phyloP scores from a whole-genome alignment of 2,888 invertebrate species.

The Pseudococcus viburni region DNA sequence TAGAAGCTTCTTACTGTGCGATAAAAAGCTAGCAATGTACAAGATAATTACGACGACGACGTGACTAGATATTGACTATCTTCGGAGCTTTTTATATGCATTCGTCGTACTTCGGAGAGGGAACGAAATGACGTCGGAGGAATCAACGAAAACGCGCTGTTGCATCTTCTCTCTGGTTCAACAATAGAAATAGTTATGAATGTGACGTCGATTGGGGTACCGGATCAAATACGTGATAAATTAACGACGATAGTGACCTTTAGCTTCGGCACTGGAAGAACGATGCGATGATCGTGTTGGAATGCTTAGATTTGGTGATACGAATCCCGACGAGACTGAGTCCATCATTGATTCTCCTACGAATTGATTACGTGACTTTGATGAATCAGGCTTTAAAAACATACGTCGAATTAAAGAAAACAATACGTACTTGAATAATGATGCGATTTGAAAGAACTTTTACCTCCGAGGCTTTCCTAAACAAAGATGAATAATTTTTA shows the following conservation, averaged over 20 bases:
- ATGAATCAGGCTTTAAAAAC: neutral
- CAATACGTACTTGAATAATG: slow-evolving; percentile 68
- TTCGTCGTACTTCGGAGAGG: slow-evolving; percentile 74
- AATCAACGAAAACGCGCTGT: slow-evolving; percentile 73
- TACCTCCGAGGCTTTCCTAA: slow-evolving; percentile 69
- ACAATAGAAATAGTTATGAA: neutral
- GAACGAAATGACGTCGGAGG: slow-evolving; percentile 74
- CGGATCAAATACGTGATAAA: slow-evolving; percentile 46
- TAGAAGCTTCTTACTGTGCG: slow-evolving; percentile 62
- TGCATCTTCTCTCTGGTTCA: slow-evolving; percentile 67
- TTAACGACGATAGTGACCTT: slow-evolving; percentile 68
- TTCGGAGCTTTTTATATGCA: slow-evolving; percentile 70
- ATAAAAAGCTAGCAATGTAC: slow-evolving; percentile 54
- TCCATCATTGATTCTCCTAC: slow-evolving; percentile 67
- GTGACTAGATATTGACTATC: slow-evolving; percentile 67
- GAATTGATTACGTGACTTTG: too few relatives aligned
- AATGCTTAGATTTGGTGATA: slow-evolving; percentile 69
- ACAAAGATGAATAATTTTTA: slow-evolving; percentile 54
- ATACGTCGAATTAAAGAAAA: neutral
- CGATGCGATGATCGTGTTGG: slow-evolving; percentile 69
- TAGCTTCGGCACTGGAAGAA: slow-evolving; percentile 69
- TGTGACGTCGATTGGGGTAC: neutral
- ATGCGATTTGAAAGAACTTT: slow-evolving; percentile 68
- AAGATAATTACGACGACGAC: slow-evolving; percentile 55
- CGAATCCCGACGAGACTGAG: slow-evolving; percentile 66